These are phyloP conservation scores for Diorhabda elongata DNA, from an alignment of 1,140 invertebrate species.

Conservation along the genomic window DNA sequence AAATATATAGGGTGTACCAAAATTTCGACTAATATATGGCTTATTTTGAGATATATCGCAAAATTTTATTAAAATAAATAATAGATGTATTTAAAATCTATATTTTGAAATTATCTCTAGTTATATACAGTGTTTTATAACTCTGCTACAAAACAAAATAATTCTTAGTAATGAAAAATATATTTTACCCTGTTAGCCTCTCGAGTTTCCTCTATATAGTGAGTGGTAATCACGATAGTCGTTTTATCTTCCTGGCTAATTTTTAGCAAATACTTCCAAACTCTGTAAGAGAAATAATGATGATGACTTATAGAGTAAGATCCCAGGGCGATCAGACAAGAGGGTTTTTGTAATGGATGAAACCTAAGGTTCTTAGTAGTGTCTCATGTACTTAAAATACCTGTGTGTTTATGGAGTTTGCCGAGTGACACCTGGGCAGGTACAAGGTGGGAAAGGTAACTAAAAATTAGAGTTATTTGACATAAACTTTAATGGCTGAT, in stretches of 20 bases:
- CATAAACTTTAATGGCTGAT: too few species aligned
- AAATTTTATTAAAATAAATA: background rate
- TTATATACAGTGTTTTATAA: background rate
- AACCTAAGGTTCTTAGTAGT: too few species aligned
- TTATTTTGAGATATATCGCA: background rate
- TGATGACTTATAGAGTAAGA: background rate
- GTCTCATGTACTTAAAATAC: too few species aligned
- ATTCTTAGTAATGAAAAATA: background rate
- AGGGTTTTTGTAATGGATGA: too few species aligned
- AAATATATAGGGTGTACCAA: background rate
- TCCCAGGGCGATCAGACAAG: too few species aligned
- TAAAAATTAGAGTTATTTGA: too few species aligned
- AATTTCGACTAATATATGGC: background rate
- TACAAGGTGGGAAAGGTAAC: too few species aligned
- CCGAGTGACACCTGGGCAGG: too few species aligned
- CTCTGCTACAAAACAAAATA: background rate
- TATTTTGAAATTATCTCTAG: background rate
- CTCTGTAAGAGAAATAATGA: slow-evolving; percentile 57
- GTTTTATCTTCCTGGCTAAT: slow-evolving; percentile 64
- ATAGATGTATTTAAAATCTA: background rate
- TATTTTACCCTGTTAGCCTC: slow-evolving; percentile 69
- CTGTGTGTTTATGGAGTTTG: too few species aligned
- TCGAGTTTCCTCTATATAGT: slow-evolving; percentile 90
- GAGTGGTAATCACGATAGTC: slow-evolving; percentile 85
- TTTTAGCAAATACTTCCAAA: slow-evolving; percentile 83